A percentile compares a stretch with the other conserved stretches of the same genome.
Evolutionary conservation across 2,888 invertebrate genomes (phyloP).

Genomic region (Drosophila cognata): DNA sequence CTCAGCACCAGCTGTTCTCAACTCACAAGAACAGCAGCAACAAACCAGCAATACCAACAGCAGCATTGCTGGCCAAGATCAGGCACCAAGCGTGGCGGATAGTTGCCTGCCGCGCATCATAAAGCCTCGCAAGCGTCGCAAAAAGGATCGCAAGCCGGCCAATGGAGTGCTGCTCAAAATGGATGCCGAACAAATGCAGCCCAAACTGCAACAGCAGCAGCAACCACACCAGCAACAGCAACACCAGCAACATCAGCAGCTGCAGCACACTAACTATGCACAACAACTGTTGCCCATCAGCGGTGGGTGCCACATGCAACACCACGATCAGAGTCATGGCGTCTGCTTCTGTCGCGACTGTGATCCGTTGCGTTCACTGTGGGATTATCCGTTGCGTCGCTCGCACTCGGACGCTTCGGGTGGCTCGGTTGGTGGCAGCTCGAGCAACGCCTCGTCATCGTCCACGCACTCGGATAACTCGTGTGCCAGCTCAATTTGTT

Average conservation of each 20-base stretch:
- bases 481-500: slow-evolving; percentile 64
- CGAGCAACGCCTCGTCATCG: slow-evolving; percentile 56
- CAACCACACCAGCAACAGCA: slow-evolving; percentile 24
- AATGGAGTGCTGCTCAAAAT: slow-evolving; percentile 84
- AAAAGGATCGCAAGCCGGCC: slow-evolving; percentile 93
- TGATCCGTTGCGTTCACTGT: slow-evolving; percentile 84
- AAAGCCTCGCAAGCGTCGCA: slow-evolving; percentile 94
- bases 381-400: slow-evolving; percentile 84
- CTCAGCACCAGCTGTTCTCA: slow-evolving; percentile 75
- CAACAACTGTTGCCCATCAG: slow-evolving; percentile 40
- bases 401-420: slow-evolving; percentile 84
- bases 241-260: slow-evolving; percentile 7
- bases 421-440: slow-evolving; percentile 73
- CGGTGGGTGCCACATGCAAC: slow-evolving; percentile 46
- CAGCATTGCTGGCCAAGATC: slow-evolving; percentile 23
- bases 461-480: slow-evolving; percentile 71
- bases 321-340: slow-evolving; percentile 72
- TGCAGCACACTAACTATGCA: slow-evolving; percentile 10
- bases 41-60: slow-evolving; percentile 18
- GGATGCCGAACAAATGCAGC: slow-evolving; percentile 61
- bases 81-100: slow-evolving; percentile 85
- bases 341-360: slow-evolving; percentile 82
- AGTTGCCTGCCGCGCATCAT: slow-evolving; percentile 94
- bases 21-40: slow-evolving; percentile 38
- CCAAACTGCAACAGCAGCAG: slow-evolving; percentile 47